Base-by-base conservation (phyloP, 2,888 invertebrate genomes). In the Sesia bembeciformis region DNA sequence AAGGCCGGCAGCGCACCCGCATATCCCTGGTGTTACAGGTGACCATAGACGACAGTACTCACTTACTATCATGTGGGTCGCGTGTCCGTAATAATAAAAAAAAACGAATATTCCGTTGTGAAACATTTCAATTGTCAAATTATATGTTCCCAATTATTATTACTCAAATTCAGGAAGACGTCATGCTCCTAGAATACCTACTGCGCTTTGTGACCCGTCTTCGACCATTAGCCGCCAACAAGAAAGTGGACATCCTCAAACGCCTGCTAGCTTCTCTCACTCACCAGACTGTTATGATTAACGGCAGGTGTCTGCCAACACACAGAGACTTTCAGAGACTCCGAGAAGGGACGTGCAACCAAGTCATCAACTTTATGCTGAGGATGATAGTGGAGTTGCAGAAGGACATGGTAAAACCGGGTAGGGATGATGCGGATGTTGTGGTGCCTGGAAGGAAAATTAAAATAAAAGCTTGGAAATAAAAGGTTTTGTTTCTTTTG, bases 161-260 rank as follows among this genome's bases (percentile, higher is more conserved):
- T 46, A 52, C 53, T 62, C 58, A 51, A 54, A 87, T 85, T 52
- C 80, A 94, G 93, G 93, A 91, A 65, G 91, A 92, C 60, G 90
- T 92, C 57, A 93, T 92, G 68, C 89, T 94, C 0, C 69, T 94
- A n/a, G 95, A 95, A 72, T 95, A 95, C 73, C 70, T 95, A 4
- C 77, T 94, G 5, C 91, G 93, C 59, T 94, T 95, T 70, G 77
- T 94, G 40, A 91, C 90, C 4, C 92, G 94, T 55, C 80, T 95
- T 3, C 91, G 93, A 46, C 93, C 93, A 0, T 82, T 93, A 56
- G 87, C 90, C 3, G 88, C 91, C 40, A 90, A 91, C 57, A 90
- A 90, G 58, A 92, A 92, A 65, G 87, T 91, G 41, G 89, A 92
- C 57, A 82, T 95, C 4, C 77, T 94, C 53, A 92, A 91, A 67